Evolutionary conservation across 64 coral and sea anemone genomes (phyloP).

Genomic region (Actinia tenebrosa): DNA sequence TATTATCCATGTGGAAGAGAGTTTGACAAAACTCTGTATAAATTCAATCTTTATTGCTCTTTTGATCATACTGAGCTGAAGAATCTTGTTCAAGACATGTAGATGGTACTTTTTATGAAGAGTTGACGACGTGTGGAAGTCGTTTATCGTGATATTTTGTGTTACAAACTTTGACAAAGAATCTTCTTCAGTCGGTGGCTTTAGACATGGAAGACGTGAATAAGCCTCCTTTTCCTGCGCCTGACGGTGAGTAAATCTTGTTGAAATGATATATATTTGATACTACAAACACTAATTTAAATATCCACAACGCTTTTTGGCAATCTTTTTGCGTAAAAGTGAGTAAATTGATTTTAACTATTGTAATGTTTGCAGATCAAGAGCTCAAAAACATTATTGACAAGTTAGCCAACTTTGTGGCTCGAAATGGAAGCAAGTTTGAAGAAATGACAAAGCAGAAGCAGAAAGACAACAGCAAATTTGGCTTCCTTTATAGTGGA

Average conservation of each 20-base stretch:
- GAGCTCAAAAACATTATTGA: slow-evolving; percentile 95
- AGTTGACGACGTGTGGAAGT: not conserved
- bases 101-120: not conserved
- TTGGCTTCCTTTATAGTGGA: slow-evolving; percentile 84
- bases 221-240: slow-evolving; percentile 68
- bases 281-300: not conserved
- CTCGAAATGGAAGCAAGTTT: slow-evolving; percentile 97
- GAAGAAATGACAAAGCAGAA: slow-evolving; percentile 98
- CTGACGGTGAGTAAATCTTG: slow-evolving; percentile 34
- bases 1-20: not conserved
- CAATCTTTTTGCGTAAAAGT: not conserved
- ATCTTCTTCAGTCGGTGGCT: not conserved
- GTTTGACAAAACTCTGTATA: not conserved
- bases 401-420: slow-evolving; percentile 98
- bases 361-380: slow-evolving; percentile 57
- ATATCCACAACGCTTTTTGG: not conserved
- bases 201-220: slow-evolving; percentile 49
- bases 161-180: not conserved
- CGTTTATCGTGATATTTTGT: not conserved
- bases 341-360: not conserved
- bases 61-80: not conserved
- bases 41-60: not conserved
- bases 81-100: not conserved
- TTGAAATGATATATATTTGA: not conserved
- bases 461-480: slow-evolving; percentile 96